Base-by-base conservation (phyloP, 2,888 invertebrate species). In the Silvanus unidentatus region DNA sequence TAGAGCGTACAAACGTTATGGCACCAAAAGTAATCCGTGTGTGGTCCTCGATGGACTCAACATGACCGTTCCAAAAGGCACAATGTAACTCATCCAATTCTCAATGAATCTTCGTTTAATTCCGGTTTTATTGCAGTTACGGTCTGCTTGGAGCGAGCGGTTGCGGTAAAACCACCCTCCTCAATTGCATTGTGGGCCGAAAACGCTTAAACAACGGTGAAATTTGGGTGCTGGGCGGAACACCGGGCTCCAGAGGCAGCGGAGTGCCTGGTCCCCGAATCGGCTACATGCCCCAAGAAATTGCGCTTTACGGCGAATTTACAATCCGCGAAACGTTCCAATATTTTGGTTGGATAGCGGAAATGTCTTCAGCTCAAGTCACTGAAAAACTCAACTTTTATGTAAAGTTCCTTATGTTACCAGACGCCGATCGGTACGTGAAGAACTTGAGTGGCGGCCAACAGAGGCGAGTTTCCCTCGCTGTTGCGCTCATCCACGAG, bases 111-210 rank as follows among this genome's bases (percentile, higher is more conserved):
- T n/a, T n/a, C n/a, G n/a, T n/a, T n/a, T n/a, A n/a, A 28, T 28
- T 28, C 10, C 10, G 10, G 8, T 9, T 9, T 14, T 28, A 28
- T 28, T 28, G 12, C 72, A 92, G 91, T 62, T 93, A 93, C 64
- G 92, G 92, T 51, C 78, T 93, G 0, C 75, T 93, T 30, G 93
- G 93, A 12, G 89, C 93, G 0, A 91, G 91, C 56, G 93, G 93
- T 0, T 93, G 93, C 66, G 91, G 91, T 0, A 93, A 93, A 71
- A 93, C 93, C 0, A 93, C 93, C 0, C 73, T 94, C 4, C 76
- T 94, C 1, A 83, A 88, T 48, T 90, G 90, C 68, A 87, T 92
- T 48, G 87, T 94, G 2, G 93, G 93, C 1, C 75, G 90, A 55
- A 75, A 89, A 56, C 75, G 84, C 52, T 75, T 91, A 45, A 87